Percentiles rank a stretch among this genome's conserved stretches.
phyloP scores from a whole-genome alignment of 2,888 invertebrate genomes.

The Prenolepis imparis region DNA sequence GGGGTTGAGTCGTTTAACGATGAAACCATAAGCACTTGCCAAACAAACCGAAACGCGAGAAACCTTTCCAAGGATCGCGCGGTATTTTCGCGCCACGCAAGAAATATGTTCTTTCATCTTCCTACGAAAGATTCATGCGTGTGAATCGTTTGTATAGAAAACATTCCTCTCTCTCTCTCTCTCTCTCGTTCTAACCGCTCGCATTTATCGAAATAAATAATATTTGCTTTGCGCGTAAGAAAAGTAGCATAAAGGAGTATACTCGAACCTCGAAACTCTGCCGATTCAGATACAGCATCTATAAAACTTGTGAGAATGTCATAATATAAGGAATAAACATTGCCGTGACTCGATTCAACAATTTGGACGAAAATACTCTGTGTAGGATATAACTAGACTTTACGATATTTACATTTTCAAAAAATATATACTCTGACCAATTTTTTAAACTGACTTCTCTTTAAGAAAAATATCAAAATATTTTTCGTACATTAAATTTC shows the following conservation, averaged over 20 bases:
- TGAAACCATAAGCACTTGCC: constrained; percentile 60
- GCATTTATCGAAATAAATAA: constrained; percentile 41
- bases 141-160: not conserved
- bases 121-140: not conserved
- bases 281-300: not conserved
- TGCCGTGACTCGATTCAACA: not conserved
- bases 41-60: constrained; percentile 65
- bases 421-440: not conserved
- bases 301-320: not conserved
- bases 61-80: constrained; percentile 63
- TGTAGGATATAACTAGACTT: not conserved
- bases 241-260: not conserved
- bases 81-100: constrained; percentile 41
- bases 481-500: constrained; percentile 1
- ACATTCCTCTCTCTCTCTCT: not conserved
- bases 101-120: constrained; percentile 24
- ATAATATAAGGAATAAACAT: not conserved
- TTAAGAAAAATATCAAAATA: not conserved
- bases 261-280: not conserved
- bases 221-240: not conserved
- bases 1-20: constrained; percentile 62
- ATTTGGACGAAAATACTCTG: not conserved
- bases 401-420: not conserved
- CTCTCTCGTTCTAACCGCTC: not conserved
- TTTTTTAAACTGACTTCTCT: not conserved